Base-by-base conservation (phyloP, 2,888 invertebrate species). In the Quadroppia sp. region DNA sequence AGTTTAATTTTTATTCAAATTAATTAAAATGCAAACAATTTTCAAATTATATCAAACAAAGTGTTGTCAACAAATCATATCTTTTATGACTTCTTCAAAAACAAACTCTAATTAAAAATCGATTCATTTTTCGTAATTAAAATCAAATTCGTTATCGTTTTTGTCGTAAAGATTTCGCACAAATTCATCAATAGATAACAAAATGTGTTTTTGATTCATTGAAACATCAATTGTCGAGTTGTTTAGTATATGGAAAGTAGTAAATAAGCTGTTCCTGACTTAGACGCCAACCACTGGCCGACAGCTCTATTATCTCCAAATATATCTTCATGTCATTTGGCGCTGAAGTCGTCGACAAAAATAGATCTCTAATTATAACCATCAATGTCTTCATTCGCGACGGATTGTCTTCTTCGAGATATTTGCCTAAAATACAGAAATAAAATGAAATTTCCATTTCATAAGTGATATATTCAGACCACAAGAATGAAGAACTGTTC, bases 281-380 rank as follows among this genome's bases (percentile, higher is more conserved):
- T 77, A 94, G 86, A 82, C 92, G 91, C 94, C 94, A 94, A 82
- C 90, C 89, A 0, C 91, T 90, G 1, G 94, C 93, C 83, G 92
- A 91, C 74, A 94, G 86, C 83, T 94, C 94, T 78, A 94, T 92
- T 74, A 94, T 86, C 83, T 94, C 94, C 77, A 94, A 86, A 75
- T 94, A 85, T 1, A 92, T 92, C 81, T 91, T 17, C 13, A 73
- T 40, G 89, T 87, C 81, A 42, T 74, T 76, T n/a, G 76, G 71
- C 1, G 42, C 23, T 15, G 25, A 25, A 50, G 71, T 73, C 72
- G 71, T 72, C 74, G 79, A 67, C 77, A 94, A 86, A 84, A 94
- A 92, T 11, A 91, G 91, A 84, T 94, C 93, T 73, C 93, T 86
- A 56, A 94, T 90, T 76, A 88, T 88, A 23, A 88, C 87, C 80